A percentile compares a stretch with the other conserved stretches of the same genome.
phyloP scores from a whole-genome alignment of 2,113 vertebrate genomes.

The Capreolus pygargus region DNA sequence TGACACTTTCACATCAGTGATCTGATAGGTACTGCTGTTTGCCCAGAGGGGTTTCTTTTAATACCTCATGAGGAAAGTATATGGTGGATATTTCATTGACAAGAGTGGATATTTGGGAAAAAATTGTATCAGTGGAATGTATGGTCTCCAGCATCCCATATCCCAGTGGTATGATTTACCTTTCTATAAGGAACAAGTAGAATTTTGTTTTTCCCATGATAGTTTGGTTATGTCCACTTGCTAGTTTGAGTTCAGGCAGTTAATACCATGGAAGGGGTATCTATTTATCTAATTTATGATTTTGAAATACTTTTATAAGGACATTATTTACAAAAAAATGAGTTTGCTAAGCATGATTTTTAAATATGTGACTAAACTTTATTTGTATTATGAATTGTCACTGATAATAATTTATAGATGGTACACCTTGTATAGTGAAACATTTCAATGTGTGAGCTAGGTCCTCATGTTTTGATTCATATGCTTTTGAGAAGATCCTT shows the following conservation, averaged over 20 bases:
- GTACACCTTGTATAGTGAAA: background rate
- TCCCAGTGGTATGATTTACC: background rate
- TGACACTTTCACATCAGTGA: background rate
- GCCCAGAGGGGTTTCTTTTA: background rate
- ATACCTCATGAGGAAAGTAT: background rate
- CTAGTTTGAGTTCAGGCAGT: background rate
- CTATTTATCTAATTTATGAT: background rate
- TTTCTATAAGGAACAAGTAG: background rate
- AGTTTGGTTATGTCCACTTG: background rate
- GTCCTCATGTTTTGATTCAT: constrained; percentile 1
- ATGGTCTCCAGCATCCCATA: background rate
- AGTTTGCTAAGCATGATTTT: background rate
- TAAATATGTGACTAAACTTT: background rate
- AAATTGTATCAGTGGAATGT: background rate
- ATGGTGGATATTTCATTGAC: background rate
- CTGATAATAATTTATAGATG: background rate
- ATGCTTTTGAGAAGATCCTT: constrained; percentile 12
- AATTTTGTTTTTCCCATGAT: background rate
- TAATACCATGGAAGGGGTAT: background rate
- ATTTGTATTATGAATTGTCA: background rate
- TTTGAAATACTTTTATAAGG: constrained; percentile 4
- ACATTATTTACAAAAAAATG: background rate
- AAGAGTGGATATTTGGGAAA: background rate
- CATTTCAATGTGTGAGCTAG: background rate
- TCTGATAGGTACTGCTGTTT: background rate